Percentiles rank a stretch among this genome's conserved stretches.
Conservation (phyloP, 2,797 vertebrate species). For the Spinus pinus region DNA sequence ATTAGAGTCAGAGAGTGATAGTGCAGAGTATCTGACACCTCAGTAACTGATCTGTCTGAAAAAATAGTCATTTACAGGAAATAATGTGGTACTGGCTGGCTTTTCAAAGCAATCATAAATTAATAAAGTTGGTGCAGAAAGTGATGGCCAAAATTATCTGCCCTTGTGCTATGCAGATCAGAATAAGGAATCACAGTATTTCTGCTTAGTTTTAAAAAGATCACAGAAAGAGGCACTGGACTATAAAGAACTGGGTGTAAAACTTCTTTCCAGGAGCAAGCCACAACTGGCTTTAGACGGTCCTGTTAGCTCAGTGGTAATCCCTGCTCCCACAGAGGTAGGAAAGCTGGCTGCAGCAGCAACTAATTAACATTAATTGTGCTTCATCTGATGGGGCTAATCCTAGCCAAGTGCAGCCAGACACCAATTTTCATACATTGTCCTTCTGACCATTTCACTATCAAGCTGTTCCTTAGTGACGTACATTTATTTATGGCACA, state of each 20-base stretch:
- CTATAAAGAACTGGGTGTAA: neutral
- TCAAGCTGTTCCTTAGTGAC: neutral
- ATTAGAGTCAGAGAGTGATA: neutral
- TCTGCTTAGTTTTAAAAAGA: neutral
- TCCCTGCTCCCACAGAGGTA: neutral
- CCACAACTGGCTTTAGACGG: neutral
- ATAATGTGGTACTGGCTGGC: neutral
- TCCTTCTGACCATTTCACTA: neutral
- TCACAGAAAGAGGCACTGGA: neutral
- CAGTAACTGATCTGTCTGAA: neutral
- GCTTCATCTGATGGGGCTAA: neutral
- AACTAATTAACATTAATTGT: conserved; percentile 2
- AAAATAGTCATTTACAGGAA: neutral
- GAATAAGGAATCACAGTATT: neutral
- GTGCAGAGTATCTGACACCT: neutral
- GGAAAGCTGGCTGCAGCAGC: neutral
- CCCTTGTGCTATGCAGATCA: neutral
- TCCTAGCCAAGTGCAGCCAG: neutral
- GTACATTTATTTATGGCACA: neutral
- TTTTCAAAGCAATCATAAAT: neutral
- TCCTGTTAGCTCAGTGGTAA: neutral
- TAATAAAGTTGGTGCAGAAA: neutral
- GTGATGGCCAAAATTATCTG: neutral
- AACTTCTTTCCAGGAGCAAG: neutral
- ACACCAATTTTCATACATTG: neutral